These are phyloP conservation scores for Argyresthia goedartella DNA, from an alignment of 2,888 invertebrate genomes.

Conservation along the genomic window DNA sequence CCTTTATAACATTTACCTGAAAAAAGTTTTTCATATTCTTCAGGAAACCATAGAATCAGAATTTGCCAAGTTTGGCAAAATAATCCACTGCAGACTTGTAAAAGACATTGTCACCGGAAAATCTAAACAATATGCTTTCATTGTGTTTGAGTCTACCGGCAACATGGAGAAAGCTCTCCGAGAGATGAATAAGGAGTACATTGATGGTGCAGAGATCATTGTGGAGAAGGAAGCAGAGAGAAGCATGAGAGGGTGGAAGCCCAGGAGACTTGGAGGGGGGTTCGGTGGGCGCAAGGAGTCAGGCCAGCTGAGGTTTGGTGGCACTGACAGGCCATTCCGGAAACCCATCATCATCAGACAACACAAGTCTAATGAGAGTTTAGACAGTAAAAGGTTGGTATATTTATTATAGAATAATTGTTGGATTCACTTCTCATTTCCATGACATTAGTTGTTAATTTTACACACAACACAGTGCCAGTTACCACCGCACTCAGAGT, in stretches of 20 bases:
- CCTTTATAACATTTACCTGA: too few species aligned
- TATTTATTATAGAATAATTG: too few species aligned
- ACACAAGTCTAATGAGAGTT: neutral
- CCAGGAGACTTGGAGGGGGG: conserved; percentile 88
- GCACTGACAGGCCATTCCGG: conserved; percentile 81
- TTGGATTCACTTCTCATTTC: too few species aligned
- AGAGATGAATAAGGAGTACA: conserved; percentile 66
- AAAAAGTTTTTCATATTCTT: too few species aligned
- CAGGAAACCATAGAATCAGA: conserved; percentile 66
- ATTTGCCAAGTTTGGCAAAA: conserved; percentile 75
- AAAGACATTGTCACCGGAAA: conserved; percentile 87
- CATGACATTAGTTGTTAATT: too few species aligned
- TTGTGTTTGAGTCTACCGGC: conserved; percentile 78
- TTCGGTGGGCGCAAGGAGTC: conserved; percentile 89
- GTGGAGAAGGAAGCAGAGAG: conserved; percentile 82
- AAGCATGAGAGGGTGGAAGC: conserved; percentile 82
- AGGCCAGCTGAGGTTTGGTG: conserved; percentile 90
- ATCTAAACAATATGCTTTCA: conserved; percentile 87
- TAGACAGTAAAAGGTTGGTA: too few species aligned
- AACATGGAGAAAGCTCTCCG: conserved; percentile 74
- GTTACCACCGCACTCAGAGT: too few species aligned
- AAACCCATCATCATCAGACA: conserved; percentile 61
- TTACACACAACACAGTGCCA: too few species aligned
- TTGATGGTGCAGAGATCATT: conserved; percentile 79
- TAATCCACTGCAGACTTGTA: conserved; percentile 75